Conservation (phyloP, 2,113 vertebrate genomes). For the Carlito syrichta region DNA sequence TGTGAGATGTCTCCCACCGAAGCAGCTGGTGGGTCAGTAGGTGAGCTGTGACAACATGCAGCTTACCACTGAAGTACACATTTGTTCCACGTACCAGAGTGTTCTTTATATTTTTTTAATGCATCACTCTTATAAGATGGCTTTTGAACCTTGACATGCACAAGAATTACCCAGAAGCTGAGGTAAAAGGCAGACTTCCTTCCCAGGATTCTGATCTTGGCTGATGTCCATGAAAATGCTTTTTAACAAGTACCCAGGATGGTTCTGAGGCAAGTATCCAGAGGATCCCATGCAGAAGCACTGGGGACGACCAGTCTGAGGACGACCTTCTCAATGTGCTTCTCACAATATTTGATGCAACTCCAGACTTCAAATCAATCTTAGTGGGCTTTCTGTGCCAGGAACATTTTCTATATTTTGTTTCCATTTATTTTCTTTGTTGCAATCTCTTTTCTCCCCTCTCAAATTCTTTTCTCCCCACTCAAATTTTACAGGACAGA, state of each 20-base stretch:
- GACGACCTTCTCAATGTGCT: not conserved
- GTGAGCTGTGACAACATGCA: not conserved
- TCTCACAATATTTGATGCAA: not conserved
- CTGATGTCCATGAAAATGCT: not conserved
- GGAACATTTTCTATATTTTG: constrained; percentile 5
- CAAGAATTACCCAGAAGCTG: not conserved
- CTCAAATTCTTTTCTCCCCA: constrained; percentile 47
- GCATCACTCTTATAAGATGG: not conserved
- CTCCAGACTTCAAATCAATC: not conserved
- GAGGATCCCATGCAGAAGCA: not conserved
- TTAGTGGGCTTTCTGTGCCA: not conserved
- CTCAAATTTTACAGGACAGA: constrained; percentile 78
- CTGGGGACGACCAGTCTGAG: no score
- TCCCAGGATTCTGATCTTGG: not conserved
- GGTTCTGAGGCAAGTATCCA: not conserved
- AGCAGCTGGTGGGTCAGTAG: not conserved
- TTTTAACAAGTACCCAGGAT: not conserved
- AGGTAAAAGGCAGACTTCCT: not conserved
- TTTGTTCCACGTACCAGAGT: constrained; percentile 9
- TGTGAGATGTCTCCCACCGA: not conserved
- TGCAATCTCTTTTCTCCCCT: constrained; percentile 12
- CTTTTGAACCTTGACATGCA: not conserved
- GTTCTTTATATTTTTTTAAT: not conserved
- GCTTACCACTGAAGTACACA: not conserved
- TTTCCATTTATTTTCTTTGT: no score